Conservation (phyloP, 2,888 invertebrate species). For the Nemotelus nigrinus region DNA sequence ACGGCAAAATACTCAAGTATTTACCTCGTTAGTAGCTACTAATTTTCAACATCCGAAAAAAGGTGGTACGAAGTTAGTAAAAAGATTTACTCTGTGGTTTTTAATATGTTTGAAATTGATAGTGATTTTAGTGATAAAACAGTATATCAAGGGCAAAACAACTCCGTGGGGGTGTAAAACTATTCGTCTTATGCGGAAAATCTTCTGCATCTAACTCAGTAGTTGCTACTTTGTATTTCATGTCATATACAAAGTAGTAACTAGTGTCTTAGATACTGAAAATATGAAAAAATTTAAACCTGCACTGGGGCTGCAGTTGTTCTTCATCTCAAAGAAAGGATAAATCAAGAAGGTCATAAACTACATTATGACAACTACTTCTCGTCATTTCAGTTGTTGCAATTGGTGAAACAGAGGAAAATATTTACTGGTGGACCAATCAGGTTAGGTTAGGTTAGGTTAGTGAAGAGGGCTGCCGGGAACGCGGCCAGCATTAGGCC, state of each 20-base stretch:
- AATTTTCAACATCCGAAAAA: too few relatives aligned
- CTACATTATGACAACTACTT: conserved; percentile 22
- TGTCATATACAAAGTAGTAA: conserved; percentile 14
- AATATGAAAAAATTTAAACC: conserved; percentile 22
- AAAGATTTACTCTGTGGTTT: too few relatives aligned
- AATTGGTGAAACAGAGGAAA: conserved; percentile 10
- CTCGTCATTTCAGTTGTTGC: conserved; percentile 2
- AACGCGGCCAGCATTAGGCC: too few relatives aligned
- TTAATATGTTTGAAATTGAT: too few relatives aligned
- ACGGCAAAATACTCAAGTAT: too few relatives aligned
- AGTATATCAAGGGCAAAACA: conserved; percentile 9
- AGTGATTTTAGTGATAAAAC: neutral
- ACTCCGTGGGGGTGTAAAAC: conserved; percentile 16
- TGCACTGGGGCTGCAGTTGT: conserved; percentile 40
- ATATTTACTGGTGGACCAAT: conserved; percentile 12
- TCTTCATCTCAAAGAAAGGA: conserved; percentile 46
- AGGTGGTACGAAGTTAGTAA: too few relatives aligned
- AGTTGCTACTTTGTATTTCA: neutral
- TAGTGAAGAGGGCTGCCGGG: too few relatives aligned
- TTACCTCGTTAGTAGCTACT: too few relatives aligned
- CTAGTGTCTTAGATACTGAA: neutral
- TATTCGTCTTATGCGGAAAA: conserved; percentile 22
- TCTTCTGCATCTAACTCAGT: neutral
- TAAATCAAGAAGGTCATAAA: conserved; percentile 3
- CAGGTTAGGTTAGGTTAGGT: too few relatives aligned